phyloP scores from a whole-genome alignment of 30 jellyfish, hydroid and myxozoan species.

The Morbakka virulenta region DNA sequence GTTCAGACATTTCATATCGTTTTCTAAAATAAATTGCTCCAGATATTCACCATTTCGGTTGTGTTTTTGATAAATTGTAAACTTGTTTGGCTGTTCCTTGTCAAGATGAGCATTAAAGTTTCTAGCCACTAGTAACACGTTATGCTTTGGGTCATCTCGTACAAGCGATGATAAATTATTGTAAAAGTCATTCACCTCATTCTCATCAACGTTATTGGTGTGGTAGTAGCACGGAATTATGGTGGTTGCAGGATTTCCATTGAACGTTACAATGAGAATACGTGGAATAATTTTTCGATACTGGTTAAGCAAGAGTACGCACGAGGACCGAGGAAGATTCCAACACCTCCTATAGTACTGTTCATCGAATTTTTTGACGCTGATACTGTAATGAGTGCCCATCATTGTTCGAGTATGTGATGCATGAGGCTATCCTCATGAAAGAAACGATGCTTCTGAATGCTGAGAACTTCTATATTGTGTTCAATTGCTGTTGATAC shows the following conservation, averaged over 20 bases:
- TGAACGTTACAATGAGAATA: slow-evolving; percentile 11
- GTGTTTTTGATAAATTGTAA: slow-evolving; percentile 10
- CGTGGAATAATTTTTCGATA: too few relatives aligned
- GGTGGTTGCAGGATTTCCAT: slow-evolving; percentile 48
- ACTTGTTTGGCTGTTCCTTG: not conserved
- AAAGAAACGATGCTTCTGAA: not conserved
- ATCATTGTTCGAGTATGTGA: not conserved
- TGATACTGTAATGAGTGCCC: not conserved
- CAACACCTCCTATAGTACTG: slow-evolving; percentile 1
- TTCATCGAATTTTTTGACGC: not conserved
- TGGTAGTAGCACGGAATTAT: slow-evolving; percentile 32
- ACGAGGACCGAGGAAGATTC: not conserved
- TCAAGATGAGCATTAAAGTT: slow-evolving; percentile 55
- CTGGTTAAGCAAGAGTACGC: too few relatives aligned
- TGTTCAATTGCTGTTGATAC: not conserved
- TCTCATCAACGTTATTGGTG: slow-evolving; percentile 4
- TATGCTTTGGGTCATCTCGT: slow-evolving; percentile 17
- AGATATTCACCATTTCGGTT: slow-evolving; percentile 33
- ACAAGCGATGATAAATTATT: not conserved
- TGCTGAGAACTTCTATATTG: not conserved
- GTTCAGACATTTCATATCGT: not conserved
- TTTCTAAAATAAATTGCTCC: not conserved
- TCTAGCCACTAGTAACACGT: slow-evolving; percentile 10
- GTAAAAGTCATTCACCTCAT: slow-evolving; percentile 6
- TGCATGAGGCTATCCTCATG: not conserved